A percentile compares a stretch with the other conserved stretches of the same genome.
Evolutionary conservation across 2,888 invertebrate species (phyloP).

Genomic region (Ceraclea dissimilis): DNA sequence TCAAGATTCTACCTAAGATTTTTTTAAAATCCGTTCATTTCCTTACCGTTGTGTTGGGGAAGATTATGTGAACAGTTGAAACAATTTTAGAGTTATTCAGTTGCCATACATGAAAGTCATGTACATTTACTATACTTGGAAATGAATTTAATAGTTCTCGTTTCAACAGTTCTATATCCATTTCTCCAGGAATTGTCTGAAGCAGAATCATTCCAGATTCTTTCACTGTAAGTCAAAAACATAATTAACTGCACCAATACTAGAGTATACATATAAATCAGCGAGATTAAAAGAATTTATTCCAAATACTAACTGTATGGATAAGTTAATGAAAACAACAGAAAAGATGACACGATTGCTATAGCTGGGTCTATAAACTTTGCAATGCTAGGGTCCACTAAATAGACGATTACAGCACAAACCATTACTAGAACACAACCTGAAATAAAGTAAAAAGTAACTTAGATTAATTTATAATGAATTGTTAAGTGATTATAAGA

Average conservation of each 20-base stretch:
- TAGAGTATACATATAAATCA: too few species aligned
- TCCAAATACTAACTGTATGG: constrained; percentile 70
- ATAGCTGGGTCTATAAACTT: constrained; percentile 58
- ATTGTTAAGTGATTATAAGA: neutral
- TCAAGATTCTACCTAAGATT: too few species aligned
- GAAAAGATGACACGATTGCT: constrained; percentile 65
- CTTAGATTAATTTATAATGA: neutral
- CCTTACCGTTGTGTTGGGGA: constrained; percentile 53
- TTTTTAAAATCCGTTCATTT: too few species aligned
- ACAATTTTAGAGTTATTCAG: constrained; percentile 71
- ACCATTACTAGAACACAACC: constrained; percentile 71
- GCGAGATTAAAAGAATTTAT: too few species aligned
- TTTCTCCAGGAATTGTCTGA: constrained; percentile 86
- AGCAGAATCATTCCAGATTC: constrained; percentile 82
- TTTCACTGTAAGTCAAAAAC: constrained; percentile 56
- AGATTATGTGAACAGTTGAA: constrained; percentile 78
- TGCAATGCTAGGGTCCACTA: constrained; percentile 39
- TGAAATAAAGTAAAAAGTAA: constrained; percentile 29
- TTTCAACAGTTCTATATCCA: constrained; percentile 67
- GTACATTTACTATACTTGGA: constrained; percentile 66
- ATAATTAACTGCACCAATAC: too few species aligned
- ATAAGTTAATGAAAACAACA: constrained; percentile 66
- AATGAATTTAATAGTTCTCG: constrained; percentile 56
- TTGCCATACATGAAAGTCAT: constrained; percentile 88
- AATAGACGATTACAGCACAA: constrained; percentile 53